Evolutionary conservation across 2,113 vertebrate genomes (phyloP), one percentile per base, ranked within the genome.

Genomic region (Scolopax mira): DNA sequence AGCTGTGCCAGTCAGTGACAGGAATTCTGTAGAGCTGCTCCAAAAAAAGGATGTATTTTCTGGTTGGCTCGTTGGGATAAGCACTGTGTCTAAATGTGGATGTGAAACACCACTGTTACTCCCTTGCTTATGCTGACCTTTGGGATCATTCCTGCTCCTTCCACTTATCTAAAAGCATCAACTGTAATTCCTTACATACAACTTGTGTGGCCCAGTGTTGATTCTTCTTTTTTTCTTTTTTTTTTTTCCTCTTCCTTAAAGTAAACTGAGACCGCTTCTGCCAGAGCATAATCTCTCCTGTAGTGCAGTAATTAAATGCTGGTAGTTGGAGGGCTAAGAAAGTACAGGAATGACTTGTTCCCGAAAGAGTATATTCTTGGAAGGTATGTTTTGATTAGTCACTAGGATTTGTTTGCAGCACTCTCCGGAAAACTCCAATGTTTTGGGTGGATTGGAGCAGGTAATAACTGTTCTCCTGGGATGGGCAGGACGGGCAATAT

Each of bases 171-270:
- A 37, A 97, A 93, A 78, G 80, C 62, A 73, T 90, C 62, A 77
- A 1, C 69, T 90, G 27, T 78, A 67, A 89, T 85, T 92, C 94
- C 72, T 97, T 86, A 73, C 54, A 24, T 42, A 37, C 95, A 65
- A 67, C 94, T 97, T 97, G 96, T 95, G 96, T 98, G 97, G 97
- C 89, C 97, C 90, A 78, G 11, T 15, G 79, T 46, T 62, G 64
- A 18, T 15, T 65, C 79, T 71, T 61, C 13, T 54, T 7, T 3
- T 0, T 18, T 49, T 31, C 13, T 9, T 14, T 13, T 33, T 52
- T 33, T 21, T 13, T 5, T 1, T 2, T 3, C 18, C 55, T 6
- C 11, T 54, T 91, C 92, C 82, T 96, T 92, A 93, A 97, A 98
- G 96, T 93, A 96, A 97, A 95, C 80, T 23, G 18, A 94, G 55